These are phyloP conservation scores for Oreocharis arfaki DNA, from an alignment of 2,113 vertebrate genomes.

Conservation along the genomic window DNA sequence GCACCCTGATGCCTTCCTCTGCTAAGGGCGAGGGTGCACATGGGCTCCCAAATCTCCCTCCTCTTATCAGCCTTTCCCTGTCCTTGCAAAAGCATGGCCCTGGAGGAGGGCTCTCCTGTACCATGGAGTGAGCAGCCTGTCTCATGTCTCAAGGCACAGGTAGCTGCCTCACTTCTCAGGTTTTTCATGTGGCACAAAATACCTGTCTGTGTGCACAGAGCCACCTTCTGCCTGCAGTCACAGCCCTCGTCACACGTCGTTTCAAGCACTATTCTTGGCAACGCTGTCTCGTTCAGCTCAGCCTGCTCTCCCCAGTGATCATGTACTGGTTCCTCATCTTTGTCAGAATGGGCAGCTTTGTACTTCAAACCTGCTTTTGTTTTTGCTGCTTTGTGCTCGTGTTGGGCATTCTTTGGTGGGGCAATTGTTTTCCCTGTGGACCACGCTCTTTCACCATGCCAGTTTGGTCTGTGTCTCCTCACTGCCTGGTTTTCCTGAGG, in stretches of 20 bases:
- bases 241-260: rapidly evolving
- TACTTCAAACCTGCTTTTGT: background rate
- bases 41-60: background rate
- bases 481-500: background rate
- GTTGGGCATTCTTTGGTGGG: background rate
- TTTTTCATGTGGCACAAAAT: background rate
- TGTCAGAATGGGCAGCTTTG: background rate
- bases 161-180: background rate
- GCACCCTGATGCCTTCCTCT: background rate
- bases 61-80: background rate
- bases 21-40: rapidly evolving
- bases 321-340: background rate
- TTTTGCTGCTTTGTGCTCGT: background rate
- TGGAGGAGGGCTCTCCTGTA: background rate
- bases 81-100: rapidly evolving
- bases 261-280: background rate
- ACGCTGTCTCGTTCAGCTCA: background rate
- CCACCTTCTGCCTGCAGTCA: background rate
- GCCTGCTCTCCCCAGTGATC: background rate
- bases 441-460: background rate
- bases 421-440: background rate
- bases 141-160: background rate
- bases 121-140: background rate
- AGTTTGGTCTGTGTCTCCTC: background rate
- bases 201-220: background rate